Base-by-base conservation (phyloP, 2,888 invertebrate species). In the Ephialtes manifestator region DNA sequence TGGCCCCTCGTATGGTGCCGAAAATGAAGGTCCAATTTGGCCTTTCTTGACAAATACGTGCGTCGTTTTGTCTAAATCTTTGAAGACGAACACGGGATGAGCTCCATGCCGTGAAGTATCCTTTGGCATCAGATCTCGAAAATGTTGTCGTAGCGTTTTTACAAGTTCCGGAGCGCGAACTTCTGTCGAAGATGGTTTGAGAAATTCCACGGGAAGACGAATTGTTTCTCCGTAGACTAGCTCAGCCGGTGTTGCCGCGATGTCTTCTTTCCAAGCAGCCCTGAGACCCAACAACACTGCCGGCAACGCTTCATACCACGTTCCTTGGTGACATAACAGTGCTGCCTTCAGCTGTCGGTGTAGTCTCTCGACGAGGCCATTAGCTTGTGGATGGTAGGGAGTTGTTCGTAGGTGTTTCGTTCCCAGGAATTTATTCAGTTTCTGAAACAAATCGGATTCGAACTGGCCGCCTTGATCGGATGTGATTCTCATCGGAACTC, bases 281-380 rank as follows among this genome's bases (percentile, higher is more conserved):
- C 90, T 79, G 15, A 91, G 87, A 7, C 89, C 90, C 13, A 90
- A 71, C 1, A 90, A 78, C 31, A 91, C 87, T 3, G 84, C 75
- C 3, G 90, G 89, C 1, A 91, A 82, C 1, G 67, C 79, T 58
- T 89, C 89, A 5, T 84, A 86, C 90, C 89, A 90, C 10, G 76
- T 51, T 24, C 58, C 58, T 58, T 76, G 65, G 75, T 88, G 89
- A 72, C 87, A 89, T 24, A 83, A 82, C 13, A 90, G 84, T 3
- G 89, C 88, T 10, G 88, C 77, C 80, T 88, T 88, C 4, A 89
- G 63, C 35, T 78, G 83, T 35, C 83, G 63, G n/a, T 83, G 83
- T 5, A 83, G 46, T 20, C 86, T 63, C 39, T 89, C 88, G 4
- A 88, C 87, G 53, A 88, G 63, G 1, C 89, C 87, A 43, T 90